These are phyloP conservation scores for Lutjanus argentimaculatus DNA, from an alignment of 2,797 vertebrate genomes.

Conservation along the genomic window DNA sequence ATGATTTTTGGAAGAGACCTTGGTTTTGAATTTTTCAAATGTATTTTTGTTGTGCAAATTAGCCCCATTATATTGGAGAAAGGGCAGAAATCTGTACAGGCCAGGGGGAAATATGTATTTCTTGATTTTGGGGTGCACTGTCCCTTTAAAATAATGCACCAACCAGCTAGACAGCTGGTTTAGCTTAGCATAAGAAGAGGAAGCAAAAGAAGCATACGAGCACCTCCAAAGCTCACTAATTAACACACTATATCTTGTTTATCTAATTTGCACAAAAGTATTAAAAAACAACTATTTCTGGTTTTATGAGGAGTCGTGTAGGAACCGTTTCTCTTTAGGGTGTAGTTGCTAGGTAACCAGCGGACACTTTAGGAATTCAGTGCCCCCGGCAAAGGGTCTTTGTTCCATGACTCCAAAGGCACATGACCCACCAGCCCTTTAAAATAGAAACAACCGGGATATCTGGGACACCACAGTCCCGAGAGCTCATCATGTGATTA, in stretches of 20 bases:
- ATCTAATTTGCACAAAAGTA: background rate
- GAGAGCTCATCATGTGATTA: conserved; percentile 22
- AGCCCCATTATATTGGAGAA: no score
- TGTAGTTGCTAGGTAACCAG: background rate
- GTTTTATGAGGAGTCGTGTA: background rate
- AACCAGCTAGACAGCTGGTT: background rate
- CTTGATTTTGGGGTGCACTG: no score
- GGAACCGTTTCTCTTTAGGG: background rate
- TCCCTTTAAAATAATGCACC: background rate
- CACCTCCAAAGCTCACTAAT: background rate
- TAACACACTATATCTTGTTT: background rate
- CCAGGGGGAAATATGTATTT: no score
- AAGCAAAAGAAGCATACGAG: background rate
- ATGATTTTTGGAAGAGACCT: no score
- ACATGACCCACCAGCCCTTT: conserved; percentile 15
- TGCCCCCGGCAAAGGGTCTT: background rate
- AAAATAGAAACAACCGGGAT: conserved; percentile 36
- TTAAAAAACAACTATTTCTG: background rate
- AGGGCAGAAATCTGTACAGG: no score
- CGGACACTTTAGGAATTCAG: background rate
- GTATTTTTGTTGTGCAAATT: no score
- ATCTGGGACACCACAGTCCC: conserved; percentile 46
- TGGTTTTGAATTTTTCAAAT: background rate
- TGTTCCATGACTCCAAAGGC: conserved; percentile 4
- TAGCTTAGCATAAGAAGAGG: background rate